Percentiles rank a stretch among this genome's conserved stretches.
Conservation (phyloP, 2,113 vertebrate genomes). For the Mixornis gularis region DNA sequence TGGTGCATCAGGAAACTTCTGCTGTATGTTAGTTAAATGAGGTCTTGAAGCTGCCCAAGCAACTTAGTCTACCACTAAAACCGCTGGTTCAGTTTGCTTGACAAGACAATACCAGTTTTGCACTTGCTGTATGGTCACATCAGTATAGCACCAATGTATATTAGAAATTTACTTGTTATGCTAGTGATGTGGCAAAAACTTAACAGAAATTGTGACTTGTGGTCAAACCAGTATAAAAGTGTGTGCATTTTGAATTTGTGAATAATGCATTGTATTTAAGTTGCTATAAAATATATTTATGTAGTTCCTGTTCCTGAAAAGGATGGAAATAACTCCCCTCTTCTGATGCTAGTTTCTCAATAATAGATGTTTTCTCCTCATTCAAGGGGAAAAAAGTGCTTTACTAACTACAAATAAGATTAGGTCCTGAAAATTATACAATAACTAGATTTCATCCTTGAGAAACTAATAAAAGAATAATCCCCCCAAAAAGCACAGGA, state of each 20-base stretch:
- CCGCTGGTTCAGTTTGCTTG: background rate
- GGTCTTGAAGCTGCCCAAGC: background rate
- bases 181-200: background rate
- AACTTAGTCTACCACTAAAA: background rate
- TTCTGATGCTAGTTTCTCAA: background rate
- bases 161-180: background rate
- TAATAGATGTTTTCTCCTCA: background rate
- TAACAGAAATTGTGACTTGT: background rate
- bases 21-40: background rate
- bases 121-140: fast-evolving
- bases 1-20: background rate
- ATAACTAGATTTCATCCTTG: background rate
- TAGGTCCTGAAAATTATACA: background rate
- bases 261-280: background rate
- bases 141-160: fast-evolving
- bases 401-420: background rate
- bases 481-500: fast-evolving
- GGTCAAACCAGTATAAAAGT: background rate
- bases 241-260: background rate
- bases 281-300: background rate
- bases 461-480: background rate
- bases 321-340: background rate
- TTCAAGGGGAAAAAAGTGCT: background rate
- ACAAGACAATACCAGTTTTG: background rate
- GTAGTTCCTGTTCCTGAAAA: background rate